Conservation (phyloP, 2,113 vertebrate species). For the Choloepus hoffmanni region DNA sequence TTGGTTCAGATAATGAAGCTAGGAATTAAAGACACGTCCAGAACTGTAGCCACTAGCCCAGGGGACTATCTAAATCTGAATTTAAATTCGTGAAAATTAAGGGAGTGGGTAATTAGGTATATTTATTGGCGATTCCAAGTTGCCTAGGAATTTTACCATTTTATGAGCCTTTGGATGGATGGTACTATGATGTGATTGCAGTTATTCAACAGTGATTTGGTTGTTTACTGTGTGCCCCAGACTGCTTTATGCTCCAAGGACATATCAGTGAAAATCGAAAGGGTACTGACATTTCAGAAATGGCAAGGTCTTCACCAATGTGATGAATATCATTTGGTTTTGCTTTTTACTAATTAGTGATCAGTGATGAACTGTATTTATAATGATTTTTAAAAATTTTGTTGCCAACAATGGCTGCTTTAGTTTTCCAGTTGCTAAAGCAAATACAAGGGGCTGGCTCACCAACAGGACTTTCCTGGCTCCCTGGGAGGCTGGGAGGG, state of each 20-base stretch:
- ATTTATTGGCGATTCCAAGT: not conserved
- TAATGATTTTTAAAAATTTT: not conserved
- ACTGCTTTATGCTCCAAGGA: not conserved
- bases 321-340: conserved; percentile 9
- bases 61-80: not conserved
- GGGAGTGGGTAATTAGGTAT: not conserved
- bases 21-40: not conserved
- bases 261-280: not conserved
- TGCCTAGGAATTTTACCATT: not conserved
- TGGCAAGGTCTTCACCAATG: not conserved
- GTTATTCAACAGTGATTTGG: not conserved
- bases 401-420: not conserved
- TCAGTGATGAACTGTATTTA: not conserved
- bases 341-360: conserved; percentile 40
- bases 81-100: not conserved
- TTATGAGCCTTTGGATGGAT: not conserved
- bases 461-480: too few relatives aligned
- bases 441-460: too few relatives aligned
- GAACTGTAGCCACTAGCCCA: not conserved
- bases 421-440: too few relatives aligned
- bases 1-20: not conserved
- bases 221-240: not conserved
- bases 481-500: too few relatives aligned
- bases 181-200: not conserved
- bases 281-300: not conserved